Percentiles rank a stretch among this genome's conserved stretches.
These are phyloP conservation scores for Auanema freiburgensis DNA, from an alignment of 2,888 invertebrate genomes.

Conservation along the genomic window DNA sequence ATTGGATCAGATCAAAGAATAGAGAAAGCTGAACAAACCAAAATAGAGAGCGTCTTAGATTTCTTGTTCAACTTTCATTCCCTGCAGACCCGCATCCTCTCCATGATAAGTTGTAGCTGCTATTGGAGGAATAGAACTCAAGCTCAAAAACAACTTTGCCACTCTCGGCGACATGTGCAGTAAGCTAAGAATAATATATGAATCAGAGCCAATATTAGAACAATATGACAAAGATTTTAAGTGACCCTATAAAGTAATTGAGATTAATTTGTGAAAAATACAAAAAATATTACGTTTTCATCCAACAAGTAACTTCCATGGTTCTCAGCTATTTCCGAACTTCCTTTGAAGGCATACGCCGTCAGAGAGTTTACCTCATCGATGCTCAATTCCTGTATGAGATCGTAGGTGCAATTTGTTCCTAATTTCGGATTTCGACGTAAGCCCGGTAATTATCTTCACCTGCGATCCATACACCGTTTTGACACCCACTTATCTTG, in stretches of 20 bases:
- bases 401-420: no score
- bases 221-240: neutral
- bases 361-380: slow-evolving; percentile 11
- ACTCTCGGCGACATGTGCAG: slow-evolving; percentile 66
- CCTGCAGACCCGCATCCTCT: slow-evolving; percentile 67
- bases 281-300: neutral
- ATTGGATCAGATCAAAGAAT: slow-evolving; percentile 69
- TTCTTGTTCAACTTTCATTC: slow-evolving; percentile 65
- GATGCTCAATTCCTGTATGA: no score
- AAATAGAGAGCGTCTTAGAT: neutral
- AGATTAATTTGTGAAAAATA: neutral
- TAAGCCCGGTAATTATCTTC: no score
- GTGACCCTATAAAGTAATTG: neutral
- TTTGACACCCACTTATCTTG: no score
- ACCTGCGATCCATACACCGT: no score
- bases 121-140: slow-evolving; percentile 67
- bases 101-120: slow-evolving; percentile 70
- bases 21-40: slow-evolving; percentile 66
- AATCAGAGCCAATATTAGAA: neutral
- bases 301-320: slow-evolving; percentile 18
- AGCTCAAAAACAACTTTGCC: slow-evolving; percentile 65
- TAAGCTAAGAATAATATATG: slow-evolving; percentile 43
- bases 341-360: slow-evolving; percentile 9
- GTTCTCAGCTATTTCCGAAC: neutral
- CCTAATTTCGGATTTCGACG: no score